Base-by-base conservation (phyloP, 1,140 invertebrate genomes). In the Zaprionus ghesquierei region DNA sequence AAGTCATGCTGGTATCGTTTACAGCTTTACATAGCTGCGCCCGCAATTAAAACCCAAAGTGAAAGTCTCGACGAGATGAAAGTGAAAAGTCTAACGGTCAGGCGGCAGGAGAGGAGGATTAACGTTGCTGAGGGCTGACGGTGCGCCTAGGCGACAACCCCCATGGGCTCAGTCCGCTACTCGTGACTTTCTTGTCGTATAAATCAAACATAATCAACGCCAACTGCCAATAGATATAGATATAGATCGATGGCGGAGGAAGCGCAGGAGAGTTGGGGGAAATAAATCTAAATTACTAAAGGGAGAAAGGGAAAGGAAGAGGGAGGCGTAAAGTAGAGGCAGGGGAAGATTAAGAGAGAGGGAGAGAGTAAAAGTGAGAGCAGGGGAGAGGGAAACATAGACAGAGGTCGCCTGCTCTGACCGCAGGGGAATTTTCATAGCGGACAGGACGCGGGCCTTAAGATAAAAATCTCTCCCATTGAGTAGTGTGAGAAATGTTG, bases 121-220 rank as follows among this genome's bases (percentile, higher is more conserved):
- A 20, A 44, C 15, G 15, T 6, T 18, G 33, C 13, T 0, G 33
- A 12, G 13, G 10, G 0, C 1, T 38, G 12, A 18, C 38, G 15
- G 38, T 18, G 38, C 12, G 35, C 1, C 35, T 5, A 38, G 35
- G 13, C 5, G 55, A 54, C 75, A 70, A 55, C 68, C 41, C 60
- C 33, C 60, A 50, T 29, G 54, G 29, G 56, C 61, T 35, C 49
- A 35, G n/a, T 41, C n/a, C 50, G 29, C 60, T 56, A 60, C 9
- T 70, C 25, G 61, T 59, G 69, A 58, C 54, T 53, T 35, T 49
- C 63, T 35, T 81, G 82, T 87, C 82, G 73, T 68, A 86, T 86
- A 86, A 86, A 86, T 86, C 82, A 86, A 86, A 72, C 79, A 87
- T 82, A 86, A 86, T 86, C 82, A 86, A 86, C 79, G 82, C 79